phyloP scores from a whole-genome alignment of 2,888 invertebrate species.

The Lasioglossum leucozonium region DNA sequence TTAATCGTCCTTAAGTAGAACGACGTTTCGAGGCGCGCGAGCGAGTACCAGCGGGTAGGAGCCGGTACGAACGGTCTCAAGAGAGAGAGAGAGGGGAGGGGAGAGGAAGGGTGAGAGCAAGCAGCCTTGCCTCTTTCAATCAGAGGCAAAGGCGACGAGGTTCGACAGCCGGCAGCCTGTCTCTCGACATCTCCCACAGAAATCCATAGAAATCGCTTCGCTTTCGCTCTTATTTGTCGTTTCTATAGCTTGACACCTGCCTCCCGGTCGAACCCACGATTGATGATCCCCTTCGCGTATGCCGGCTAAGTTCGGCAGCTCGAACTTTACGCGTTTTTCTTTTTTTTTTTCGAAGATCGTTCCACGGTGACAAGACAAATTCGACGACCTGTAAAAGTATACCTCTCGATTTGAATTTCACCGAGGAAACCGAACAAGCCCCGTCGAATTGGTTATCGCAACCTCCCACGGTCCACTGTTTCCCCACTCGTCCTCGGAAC shows the following conservation, averaged over 20 bases:
- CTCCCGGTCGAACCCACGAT: slow-evolving; percentile 46
- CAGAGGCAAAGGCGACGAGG: slow-evolving; percentile 14
- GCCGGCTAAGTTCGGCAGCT: neutral
- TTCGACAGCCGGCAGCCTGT: slow-evolving; percentile 38
- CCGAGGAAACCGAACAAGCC: neutral
- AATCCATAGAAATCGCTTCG: slow-evolving; percentile 59
- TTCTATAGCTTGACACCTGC: slow-evolving; percentile 26
- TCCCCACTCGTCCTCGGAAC: no score
- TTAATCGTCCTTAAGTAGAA: slow-evolving; percentile 77
- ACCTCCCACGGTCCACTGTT: neutral
- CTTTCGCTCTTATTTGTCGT: slow-evolving; percentile 58
- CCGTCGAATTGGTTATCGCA: neutral
- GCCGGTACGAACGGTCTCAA: neutral
- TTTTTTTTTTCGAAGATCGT: neutral
- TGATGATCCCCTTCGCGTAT: slow-evolving; percentile 37
- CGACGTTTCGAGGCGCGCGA: slow-evolving; percentile 48
- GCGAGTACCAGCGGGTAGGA: neutral
- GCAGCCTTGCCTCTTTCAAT: slow-evolving; percentile 51
- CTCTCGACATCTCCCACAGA: slow-evolving; percentile 41
- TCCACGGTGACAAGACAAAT: neutral
- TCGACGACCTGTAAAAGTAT: neutral
- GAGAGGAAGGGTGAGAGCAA: neutral
- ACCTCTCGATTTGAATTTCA: neutral
- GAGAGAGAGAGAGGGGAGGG: neutral
- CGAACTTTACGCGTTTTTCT: neutral